A percentile compares a stretch with the other conserved stretches of the same genome.
Evolutionary conservation across 2,888 invertebrate genomes (phyloP).

Genomic region (Plutella xylostella): DNA sequence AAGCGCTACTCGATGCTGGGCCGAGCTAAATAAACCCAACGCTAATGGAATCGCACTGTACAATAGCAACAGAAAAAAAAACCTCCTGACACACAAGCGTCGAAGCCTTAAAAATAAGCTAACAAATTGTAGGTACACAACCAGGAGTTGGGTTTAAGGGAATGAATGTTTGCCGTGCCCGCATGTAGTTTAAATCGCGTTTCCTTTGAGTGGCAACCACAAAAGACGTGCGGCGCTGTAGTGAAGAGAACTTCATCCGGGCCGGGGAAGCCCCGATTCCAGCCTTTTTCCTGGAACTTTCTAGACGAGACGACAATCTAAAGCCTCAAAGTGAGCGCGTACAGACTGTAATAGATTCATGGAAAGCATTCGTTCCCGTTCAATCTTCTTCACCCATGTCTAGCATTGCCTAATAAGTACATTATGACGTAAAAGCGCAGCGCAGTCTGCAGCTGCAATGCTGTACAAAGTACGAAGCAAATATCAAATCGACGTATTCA

Average conservation of each 20-base stretch:
- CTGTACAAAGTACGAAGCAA: too few relatives aligned
- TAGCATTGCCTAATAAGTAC: too few relatives aligned
- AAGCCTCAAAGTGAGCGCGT: conserved; percentile 26
- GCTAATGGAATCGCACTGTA: not conserved
- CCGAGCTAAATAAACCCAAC: too few relatives aligned
- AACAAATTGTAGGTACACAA: conserved; percentile 24
- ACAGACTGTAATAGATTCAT: conserved; percentile 10
- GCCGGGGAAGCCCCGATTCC: conserved; percentile 28
- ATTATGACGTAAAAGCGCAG: too few relatives aligned
- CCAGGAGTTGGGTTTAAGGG: conserved; percentile 33
- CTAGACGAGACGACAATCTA: conserved; percentile 26
- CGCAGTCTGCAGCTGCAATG: too few relatives aligned
- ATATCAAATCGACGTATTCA: too few relatives aligned
- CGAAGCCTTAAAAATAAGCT: conserved; percentile 26
- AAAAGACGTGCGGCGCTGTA: conserved; percentile 33
- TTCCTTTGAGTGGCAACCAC: conserved; percentile 43
- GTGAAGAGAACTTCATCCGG: conserved; percentile 38
- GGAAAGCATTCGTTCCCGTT: not conserved
- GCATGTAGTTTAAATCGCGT: conserved; percentile 58
- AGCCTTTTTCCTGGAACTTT: conserved; percentile 33
- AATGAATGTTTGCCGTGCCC: conserved; percentile 47
- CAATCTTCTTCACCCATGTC: not conserved
- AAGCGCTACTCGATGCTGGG: too few relatives aligned
- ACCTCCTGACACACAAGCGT: not conserved
- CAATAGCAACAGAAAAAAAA: not conserved